phyloP scores from a whole-genome alignment of 2,113 vertebrate species.

The Urocynchramus pylzowi region DNA sequence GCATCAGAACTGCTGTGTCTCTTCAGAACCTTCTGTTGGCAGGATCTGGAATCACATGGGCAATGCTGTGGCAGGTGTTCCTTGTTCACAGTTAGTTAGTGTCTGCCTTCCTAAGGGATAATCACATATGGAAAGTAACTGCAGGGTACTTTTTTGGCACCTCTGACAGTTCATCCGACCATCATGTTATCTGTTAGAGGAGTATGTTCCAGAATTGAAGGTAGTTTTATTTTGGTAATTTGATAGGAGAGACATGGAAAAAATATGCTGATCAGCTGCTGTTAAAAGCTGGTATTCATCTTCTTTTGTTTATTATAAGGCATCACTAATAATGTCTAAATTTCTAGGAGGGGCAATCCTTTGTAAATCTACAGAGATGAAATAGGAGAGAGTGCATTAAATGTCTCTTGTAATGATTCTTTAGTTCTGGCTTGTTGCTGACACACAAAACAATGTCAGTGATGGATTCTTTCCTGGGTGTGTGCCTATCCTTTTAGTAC shows the following conservation, averaged over 20 bases:
- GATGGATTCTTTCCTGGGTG: neutral
- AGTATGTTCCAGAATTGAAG: neutral
- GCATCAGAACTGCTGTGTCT: neutral
- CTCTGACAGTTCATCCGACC: neutral
- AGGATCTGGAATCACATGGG: neutral
- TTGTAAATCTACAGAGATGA: neutral
- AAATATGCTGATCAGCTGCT: neutral
- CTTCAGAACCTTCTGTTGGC: neutral
- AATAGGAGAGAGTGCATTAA: neutral
- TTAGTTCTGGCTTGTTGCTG: neutral
- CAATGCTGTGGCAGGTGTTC: neutral
- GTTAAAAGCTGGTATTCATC: neutral
- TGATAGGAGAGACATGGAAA: neutral
- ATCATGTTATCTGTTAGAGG: neutral
- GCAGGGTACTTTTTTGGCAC: neutral
- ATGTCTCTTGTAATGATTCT: neutral
- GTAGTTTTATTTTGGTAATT: neutral
- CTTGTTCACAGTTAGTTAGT: neutral
- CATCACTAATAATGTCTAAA: neutral
- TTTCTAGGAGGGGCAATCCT: neutral
- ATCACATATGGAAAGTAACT: neutral
- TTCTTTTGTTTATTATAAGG: neutral
- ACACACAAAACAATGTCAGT: neutral
- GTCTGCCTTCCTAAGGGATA: neutral
- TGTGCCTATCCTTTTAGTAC: neutral